These are phyloP conservation scores for Cistogaster globosa DNA, from an alignment of 2,888 invertebrate genomes.

Conservation along the genomic window DNA sequence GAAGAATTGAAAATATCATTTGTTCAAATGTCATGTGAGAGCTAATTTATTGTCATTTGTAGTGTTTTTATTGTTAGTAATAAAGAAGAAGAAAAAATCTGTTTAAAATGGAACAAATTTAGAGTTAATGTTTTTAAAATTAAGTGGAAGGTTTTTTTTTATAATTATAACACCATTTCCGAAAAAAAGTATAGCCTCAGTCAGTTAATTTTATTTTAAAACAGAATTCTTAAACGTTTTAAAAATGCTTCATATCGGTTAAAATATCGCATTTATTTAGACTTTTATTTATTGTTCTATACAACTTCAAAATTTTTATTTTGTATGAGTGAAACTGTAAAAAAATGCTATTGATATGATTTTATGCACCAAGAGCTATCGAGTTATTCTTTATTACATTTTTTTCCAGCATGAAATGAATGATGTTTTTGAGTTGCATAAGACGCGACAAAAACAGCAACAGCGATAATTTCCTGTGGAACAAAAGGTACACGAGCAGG, in stretches of 20 bases:
- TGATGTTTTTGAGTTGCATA: slow-evolving; percentile 82
- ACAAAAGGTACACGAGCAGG: too few relatives aligned
- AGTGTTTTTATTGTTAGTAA: slow-evolving; percentile 52
- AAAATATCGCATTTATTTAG: too few relatives aligned
- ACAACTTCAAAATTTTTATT: too few relatives aligned
- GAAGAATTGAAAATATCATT: slow-evolving; percentile 60
- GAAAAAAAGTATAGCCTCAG: too few relatives aligned
- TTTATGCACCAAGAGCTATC: neutral
- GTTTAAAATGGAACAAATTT: slow-evolving; percentile 38
- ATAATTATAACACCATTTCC: neutral
- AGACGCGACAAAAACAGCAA: slow-evolving; percentile 75
- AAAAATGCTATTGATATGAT: neutral
- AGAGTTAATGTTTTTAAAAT: slow-evolving; percentile 29
- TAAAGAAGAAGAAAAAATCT: neutral
- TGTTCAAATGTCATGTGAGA: slow-evolving; percentile 70
- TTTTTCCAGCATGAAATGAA: slow-evolving; percentile 82
- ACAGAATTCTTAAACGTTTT: too few relatives aligned
- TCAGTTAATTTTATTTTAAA: too few relatives aligned
- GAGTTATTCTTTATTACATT: slow-evolving; percentile 29
- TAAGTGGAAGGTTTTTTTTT: slow-evolving; percentile 28
- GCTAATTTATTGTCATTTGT: slow-evolving; percentile 57
- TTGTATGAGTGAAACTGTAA: too few relatives aligned
- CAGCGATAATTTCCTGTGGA: slow-evolving; percentile 16
- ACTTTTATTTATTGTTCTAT: too few relatives aligned
- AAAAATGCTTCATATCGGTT: too few relatives aligned